Conservation (phyloP, 2,113 vertebrate genomes). For the Gadus chalcogrammus region DNA sequence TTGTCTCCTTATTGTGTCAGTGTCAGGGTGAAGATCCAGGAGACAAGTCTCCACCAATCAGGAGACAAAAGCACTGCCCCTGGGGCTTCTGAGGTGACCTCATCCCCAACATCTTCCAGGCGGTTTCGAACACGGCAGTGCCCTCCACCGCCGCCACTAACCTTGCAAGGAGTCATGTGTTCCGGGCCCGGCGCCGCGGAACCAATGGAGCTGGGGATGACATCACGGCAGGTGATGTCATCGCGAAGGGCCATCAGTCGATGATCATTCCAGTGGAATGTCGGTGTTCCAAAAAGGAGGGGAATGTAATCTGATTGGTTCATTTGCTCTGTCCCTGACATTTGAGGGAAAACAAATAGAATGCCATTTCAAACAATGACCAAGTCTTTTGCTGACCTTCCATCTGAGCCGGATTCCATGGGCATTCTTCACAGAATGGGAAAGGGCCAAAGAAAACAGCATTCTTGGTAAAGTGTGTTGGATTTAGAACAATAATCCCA, state of each 20-base stretch:
- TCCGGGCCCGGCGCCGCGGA: constrained; percentile 33
- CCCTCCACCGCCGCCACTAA: constrained; percentile 11
- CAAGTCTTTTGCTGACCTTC: constrained; percentile 51
- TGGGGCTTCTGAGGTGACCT: constrained; percentile 6
- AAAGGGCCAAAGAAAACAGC: constrained; percentile 53
- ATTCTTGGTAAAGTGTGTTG: constrained; percentile 40
- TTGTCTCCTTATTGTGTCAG: constrained; percentile 24
- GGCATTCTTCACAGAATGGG: constrained; percentile 42
- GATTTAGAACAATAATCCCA: constrained; percentile 35
- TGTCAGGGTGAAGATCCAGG: too few relatives aligned
- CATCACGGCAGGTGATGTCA: constrained; percentile 34
- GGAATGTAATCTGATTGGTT: constrained; percentile 39
- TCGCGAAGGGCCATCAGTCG: constrained; percentile 7
- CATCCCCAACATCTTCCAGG: constrained; percentile 15
- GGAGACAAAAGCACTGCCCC: too few relatives aligned
- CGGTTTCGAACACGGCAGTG: constrained; percentile 14
- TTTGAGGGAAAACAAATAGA: constrained; percentile 48
- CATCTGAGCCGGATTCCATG: constrained; percentile 46
- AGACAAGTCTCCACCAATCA: too few relatives aligned
- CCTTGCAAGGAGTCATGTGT: constrained; percentile 23
- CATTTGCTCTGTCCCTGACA: constrained; percentile 50
- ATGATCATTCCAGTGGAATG: constrained; percentile 43
- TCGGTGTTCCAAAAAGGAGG: constrained; percentile 37
- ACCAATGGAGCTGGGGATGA: constrained; percentile 38
- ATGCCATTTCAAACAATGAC: constrained; percentile 62